Evolutionary conservation across 2,888 invertebrate genomes (phyloP), one percentile per base, ranked within the genome.

Genomic region (Agonopterix heracliana): DNA sequence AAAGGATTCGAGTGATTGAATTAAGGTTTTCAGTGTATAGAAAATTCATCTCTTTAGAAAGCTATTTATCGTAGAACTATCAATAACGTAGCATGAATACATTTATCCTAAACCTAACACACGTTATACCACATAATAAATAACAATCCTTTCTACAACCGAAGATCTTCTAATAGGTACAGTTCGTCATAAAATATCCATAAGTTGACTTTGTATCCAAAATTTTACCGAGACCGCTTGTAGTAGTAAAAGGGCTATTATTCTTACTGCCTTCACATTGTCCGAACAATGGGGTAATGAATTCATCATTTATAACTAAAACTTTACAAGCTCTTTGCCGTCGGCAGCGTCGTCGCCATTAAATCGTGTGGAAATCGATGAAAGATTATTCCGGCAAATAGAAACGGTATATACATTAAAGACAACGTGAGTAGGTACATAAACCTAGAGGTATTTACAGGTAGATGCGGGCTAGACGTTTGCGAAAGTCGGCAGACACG

Each of bases 401-500:
- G 47, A 49, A 50, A 48, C 49, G 49, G 45, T 47, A 49, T 42
- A 49, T 52, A 49, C 45, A 49, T 52, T 34, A 48, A 41, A 42
- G 47, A 57, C 53, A 50, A 47, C 50, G 55, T 61, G 54, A 56
- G 56, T 61, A 52, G 55, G 56, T 53, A 59, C 48, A 60, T 58
- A 61, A 45, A 50, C 36, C 45, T 55, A 47, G 46, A 35, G 11
- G 35, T 42, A 47, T 34, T 12, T 41, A 12, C 35, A 47, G 41
- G 48, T 49, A 46, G 17, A 17, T 42, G 26, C 57, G 55, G 65
- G 48, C 68, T 68, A 78, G 73, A 74, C 64, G 66, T 67, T 80
- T 78, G 77, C 75, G 79, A 82, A 81, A 83, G 77, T 81, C 68
- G 68, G 59, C 66, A 71, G 68, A 72, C 70, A 66, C 72, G 74